Percentiles rank a stretch among this genome's conserved stretches.
Conservation (phyloP, 2,113 vertebrate genomes). For the Desmodus rotundus region DNA sequence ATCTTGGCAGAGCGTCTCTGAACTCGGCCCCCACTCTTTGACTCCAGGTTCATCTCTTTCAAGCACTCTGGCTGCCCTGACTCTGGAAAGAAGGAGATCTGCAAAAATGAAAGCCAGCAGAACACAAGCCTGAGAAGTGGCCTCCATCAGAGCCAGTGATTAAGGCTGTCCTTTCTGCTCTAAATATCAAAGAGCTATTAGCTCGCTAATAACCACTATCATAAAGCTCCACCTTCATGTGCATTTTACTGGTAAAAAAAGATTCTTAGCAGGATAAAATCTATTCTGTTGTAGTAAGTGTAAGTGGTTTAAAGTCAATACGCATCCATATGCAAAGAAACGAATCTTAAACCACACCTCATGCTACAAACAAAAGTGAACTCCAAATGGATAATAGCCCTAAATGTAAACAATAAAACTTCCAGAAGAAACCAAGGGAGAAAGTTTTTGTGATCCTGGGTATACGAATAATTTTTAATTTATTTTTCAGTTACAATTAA, state of each 20-base stretch:
- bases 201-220: neutral
- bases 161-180: neutral
- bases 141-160: neutral
- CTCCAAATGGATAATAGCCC: neutral
- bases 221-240: neutral
- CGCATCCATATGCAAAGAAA: neutral
- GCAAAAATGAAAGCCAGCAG: slow-evolving; percentile 35
- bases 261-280: neutral
- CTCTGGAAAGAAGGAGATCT: slow-evolving; percentile 79
- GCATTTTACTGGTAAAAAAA: neutral
- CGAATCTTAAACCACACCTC: neutral
- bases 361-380: neutral
- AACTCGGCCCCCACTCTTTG: slow-evolving; percentile 82
- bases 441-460: neutral
- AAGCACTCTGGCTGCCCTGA: slow-evolving; percentile 80
- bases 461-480: neutral
- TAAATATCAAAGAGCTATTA: neutral
- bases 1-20: slow-evolving; percentile 93
- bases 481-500: neutral
- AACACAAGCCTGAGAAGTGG: slow-evolving; percentile 1
- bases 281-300: neutral
- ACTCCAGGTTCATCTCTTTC: slow-evolving; percentile 82
- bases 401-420: neutral
- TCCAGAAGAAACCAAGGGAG: neutral
- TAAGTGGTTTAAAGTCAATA: neutral